Evolutionary conservation across 1,140 invertebrate species (phyloP).

Genomic region (Yoshiicerus persimilis): DNA sequence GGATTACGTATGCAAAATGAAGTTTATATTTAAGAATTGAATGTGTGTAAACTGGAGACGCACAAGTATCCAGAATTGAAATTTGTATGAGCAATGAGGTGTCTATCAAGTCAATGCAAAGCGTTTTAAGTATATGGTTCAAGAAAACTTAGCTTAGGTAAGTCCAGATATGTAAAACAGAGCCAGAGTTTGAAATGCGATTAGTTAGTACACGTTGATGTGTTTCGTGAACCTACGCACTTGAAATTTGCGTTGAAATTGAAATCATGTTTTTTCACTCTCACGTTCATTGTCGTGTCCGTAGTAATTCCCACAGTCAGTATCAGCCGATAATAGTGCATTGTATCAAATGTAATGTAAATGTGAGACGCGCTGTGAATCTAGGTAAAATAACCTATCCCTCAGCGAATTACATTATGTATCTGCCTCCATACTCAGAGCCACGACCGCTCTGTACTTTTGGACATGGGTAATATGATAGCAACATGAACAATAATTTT

Average conservation of each 20-base stretch:
- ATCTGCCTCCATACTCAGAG: too few relatives aligned
- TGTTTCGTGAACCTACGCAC: neutral
- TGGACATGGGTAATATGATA: neutral
- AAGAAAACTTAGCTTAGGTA: neutral
- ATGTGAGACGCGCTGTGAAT: neutral
- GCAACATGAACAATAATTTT: neutral
- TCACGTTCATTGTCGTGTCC: conserved; percentile 7
- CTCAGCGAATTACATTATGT: neutral
- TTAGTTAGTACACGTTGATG: neutral
- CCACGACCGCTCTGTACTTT: neutral
- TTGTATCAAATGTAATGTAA: neutral
- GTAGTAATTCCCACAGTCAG: neutral
- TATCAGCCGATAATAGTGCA: neutral
- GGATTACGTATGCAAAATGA: too few relatives aligned
- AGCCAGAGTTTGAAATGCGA: neutral
- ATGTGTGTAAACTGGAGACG: too few relatives aligned
- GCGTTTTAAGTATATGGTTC: neutral
- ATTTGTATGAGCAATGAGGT: too few relatives aligned
- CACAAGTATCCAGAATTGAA: too few relatives aligned
- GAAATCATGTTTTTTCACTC: neutral
- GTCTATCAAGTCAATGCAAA: too few relatives aligned
- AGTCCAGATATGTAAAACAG: neutral
- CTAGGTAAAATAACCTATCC: neutral
- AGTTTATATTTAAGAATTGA: too few relatives aligned
- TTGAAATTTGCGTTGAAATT: neutral